Conservation (phyloP, 2,797 vertebrate species). For the Pangasius macronema region DNA sequence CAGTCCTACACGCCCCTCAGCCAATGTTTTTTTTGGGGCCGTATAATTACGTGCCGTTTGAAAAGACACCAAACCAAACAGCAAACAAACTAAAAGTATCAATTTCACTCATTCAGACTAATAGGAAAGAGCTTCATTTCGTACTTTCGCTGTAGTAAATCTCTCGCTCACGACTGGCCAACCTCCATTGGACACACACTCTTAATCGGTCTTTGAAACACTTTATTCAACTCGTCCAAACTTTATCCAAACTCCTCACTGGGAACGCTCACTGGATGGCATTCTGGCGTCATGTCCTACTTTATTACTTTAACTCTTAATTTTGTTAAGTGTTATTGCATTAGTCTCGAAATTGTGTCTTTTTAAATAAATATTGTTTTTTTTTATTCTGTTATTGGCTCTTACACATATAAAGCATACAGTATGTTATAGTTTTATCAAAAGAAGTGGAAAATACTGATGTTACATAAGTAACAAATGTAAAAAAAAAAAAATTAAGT, state of each 20-base stretch:
- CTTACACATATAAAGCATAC: conserved; percentile 99
- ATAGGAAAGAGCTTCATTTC: background rate
- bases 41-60: background rate
- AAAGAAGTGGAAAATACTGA: conserved; percentile 97
- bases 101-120: background rate
- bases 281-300: background rate
- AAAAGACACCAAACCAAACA: background rate
- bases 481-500: conserved; percentile 97
- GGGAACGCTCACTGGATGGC: conserved; percentile 6
- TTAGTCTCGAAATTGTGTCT: conserved; percentile 43
- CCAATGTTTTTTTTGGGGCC: background rate
- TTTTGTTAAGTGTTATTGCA: conserved; percentile 21
- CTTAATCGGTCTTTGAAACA: conserved; percentile 27
- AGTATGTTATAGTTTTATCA: conserved; percentile 99
- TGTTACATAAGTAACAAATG: conserved; percentile 99
- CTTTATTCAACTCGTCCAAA: conserved; percentile 11
- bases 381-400: conserved; percentile 99
- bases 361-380: conserved; percentile 97
- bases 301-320: background rate
- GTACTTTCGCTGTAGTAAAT: background rate
- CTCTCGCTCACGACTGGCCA: background rate
- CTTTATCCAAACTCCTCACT: background rate
- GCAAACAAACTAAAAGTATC: background rate
- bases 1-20: background rate
- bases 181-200: conserved; percentile 60